Evolutionary conservation across 2,888 invertebrate genomes (phyloP), one percentile per base, ranked within the genome.

Genomic region (Drosophila parthenogenetica): DNA sequence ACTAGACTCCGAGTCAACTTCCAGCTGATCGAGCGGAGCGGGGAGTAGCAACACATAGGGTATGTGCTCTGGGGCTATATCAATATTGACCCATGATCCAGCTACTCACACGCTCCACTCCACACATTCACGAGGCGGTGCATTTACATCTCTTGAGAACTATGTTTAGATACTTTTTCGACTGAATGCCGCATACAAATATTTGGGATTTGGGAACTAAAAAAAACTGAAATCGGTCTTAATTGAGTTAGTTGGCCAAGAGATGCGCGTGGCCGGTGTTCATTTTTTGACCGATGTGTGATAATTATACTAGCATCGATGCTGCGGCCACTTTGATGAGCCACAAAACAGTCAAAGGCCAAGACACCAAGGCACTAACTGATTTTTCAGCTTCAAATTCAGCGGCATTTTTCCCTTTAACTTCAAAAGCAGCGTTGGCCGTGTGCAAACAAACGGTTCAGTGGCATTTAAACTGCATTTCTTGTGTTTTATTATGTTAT

Each of bases 111-210:
- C 54, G 68, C 72, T 70, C 53, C 63, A 59, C 50, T 67, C 55
- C 39, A 32, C 68, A n/a, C n/a, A n/a, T 25, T 43, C 57, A 48
- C 13, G 13, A 35, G 17, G n/a, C 48, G 49, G 40, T 43, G 35
- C 49, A 58, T 58, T 64, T 58, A 51, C 71, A 79, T 79, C 60
- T 67, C 61, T 51, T 53, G 71, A 75, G 71, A 87, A 73, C 66
- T 69, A 70, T 89, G 85, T 90, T 90, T 90, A 77, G 80, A 77
- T 85, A 90, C 87, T 91, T 91, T 91, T 88, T 89, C 90, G 90
- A 89, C 73, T 91, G 90, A 88, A 77, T 87, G 88, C 81, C 79
- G 70, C 86, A 78, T 77, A 89, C 86, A 90, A 90, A 91, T 90
- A 90, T 90, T 89, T 87, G 81, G 22, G 45, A 13, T 35, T 13